These are phyloP conservation scores for roundworm (Caenorhabditis elegans) DNA, from an alignment of 1,140 invertebrate species.

Conservation along the genomic window WBcel235 BX284602.5:11300001-11300500, in stretches of 20 bases:
- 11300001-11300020: background rate
- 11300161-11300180: background rate
- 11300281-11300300: background rate
- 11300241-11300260: conserved; percentile 18
- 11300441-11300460: background rate
- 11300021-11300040: background rate
- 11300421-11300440: background rate
- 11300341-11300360: background rate
- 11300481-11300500: background rate
- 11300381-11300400: conserved; percentile 10
- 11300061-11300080: background rate
- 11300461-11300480: background rate
- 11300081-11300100: conserved; percentile 4
- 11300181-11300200: background rate
- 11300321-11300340: too few species aligned
- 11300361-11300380: background rate
- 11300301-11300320: conserved; percentile 6
- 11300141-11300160: background rate
- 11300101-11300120: conserved; percentile 8
- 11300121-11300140: conserved; percentile 15
- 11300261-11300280: background rate
- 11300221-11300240: background rate
- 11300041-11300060: background rate
- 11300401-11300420: background rate
- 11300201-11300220: conserved; percentile 19